A percentile compares a stretch with the other conserved stretches of the same genome.
Conservation (phyloP, 2,888 invertebrate genomes). For the Caenorhabditis japonica region DNA sequence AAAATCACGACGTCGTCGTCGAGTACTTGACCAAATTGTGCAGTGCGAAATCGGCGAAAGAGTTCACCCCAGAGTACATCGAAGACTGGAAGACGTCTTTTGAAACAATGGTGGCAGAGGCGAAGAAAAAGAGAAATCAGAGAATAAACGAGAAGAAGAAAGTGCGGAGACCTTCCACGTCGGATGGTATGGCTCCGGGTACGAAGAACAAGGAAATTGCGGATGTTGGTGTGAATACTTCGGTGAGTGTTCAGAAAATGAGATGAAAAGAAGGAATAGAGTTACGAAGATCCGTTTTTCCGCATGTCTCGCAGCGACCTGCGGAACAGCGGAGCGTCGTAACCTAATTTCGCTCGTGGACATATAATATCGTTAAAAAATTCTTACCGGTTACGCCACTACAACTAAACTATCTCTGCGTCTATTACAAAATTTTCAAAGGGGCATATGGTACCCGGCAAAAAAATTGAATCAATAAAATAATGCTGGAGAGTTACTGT, state of each 20-base stretch:
- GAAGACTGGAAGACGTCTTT: slow-evolving; percentile 40
- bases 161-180: slow-evolving; percentile 30
- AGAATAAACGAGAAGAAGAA: slow-evolving; percentile 10
- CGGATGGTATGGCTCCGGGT: slow-evolving; percentile 14
- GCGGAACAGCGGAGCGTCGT: too few relatives aligned
- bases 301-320: too few relatives aligned
- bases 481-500: too few relatives aligned
- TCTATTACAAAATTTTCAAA: too few relatives aligned
- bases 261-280: not conserved
- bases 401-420: too few relatives aligned
- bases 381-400: too few relatives aligned
- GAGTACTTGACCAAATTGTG: slow-evolving; percentile 65
- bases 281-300: not conserved
- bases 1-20: slow-evolving; percentile 66
- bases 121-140: slow-evolving; percentile 32
- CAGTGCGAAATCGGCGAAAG: slow-evolving; percentile 48
- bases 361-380: too few relatives aligned
- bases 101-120: slow-evolving; percentile 54
- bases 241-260: slow-evolving; percentile 23
- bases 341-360: too few relatives aligned
- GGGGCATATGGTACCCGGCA: too few relatives aligned
- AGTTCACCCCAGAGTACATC: slow-evolving; percentile 49
- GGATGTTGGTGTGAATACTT: slow-evolving; percentile 52
- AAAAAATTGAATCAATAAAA: too few relatives aligned
- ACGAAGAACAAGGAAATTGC: slow-evolving; percentile 25